Evolutionary conservation across 1,140 invertebrate species (phyloP).

Genomic region (Brachionus paranguensis): DNA sequence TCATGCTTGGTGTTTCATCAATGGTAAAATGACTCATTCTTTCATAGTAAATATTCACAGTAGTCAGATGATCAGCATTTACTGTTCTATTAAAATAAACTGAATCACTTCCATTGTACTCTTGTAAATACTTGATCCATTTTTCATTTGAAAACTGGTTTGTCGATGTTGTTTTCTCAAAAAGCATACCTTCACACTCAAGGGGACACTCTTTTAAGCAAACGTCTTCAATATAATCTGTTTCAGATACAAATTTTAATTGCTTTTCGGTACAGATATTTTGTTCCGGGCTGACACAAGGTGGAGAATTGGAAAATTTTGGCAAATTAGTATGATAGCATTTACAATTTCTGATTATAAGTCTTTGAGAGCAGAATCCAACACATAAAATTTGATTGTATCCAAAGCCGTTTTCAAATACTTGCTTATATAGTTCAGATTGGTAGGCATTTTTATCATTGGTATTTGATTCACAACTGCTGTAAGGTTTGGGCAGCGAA

Average conservation of each 20-base stretch:
- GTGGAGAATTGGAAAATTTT: not conserved
- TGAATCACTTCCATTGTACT: not conserved
- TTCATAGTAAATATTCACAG: constrained; percentile 18
- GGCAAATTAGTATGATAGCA: not conserved
- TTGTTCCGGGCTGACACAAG: not conserved
- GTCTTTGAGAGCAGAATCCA: not conserved
- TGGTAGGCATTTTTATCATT: not conserved
- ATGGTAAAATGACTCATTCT: not conserved
- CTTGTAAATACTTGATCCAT: not conserved
- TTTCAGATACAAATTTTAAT: not conserved
- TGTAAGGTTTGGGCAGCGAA: not conserved
- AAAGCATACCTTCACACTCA: not conserved
- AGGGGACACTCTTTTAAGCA: not conserved
- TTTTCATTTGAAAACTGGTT: not conserved
- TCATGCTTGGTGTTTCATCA: not conserved
- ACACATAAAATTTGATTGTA: not conserved
- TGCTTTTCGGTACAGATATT: not conserved
- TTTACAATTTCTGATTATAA: not conserved
- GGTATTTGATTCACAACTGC: not conserved
- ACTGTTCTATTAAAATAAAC: not conserved
- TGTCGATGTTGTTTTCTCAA: not conserved
- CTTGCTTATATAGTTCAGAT: not conserved
- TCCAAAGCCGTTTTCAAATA: not conserved
- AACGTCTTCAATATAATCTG: not conserved
- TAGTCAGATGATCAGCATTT: not conserved